A percentile compares a stretch with the other conserved stretches of the same genome.
phyloP scores from a whole-genome alignment of 2,797 vertebrate genomes.

The Cyclopterus lumpus region DNA sequence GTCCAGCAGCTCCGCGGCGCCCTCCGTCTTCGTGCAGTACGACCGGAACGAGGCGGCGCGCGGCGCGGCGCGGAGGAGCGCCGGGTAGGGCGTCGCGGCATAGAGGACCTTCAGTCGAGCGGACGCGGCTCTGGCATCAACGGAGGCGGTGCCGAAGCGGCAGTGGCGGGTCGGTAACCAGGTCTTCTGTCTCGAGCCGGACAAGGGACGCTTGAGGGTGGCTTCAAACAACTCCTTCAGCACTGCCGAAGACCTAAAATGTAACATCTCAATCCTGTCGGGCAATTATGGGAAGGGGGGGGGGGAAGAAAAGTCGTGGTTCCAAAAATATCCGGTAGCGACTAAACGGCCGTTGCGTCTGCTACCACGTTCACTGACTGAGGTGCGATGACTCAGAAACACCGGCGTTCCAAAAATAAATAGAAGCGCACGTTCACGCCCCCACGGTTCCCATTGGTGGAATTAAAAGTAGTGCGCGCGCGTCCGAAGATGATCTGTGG shows the following conservation, averaged over 20 bases:
- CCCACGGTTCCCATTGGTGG: constrained; percentile 55
- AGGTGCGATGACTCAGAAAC: constrained; percentile 60
- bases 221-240: constrained; percentile 86
- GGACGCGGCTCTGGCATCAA: constrained; percentile 41
- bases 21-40: constrained; percentile 80
- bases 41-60: constrained; percentile 45
- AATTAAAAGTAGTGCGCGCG: rapidly evolving
- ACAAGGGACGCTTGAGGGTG: constrained; percentile 76
- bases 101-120: constrained; percentile 53
- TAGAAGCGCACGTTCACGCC: constrained; percentile 41
- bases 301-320: constrained; percentile 35
- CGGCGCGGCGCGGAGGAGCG: constrained; percentile 36
- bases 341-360: rapidly evolving
- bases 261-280: constrained; percentile 88
- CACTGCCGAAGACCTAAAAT: constrained; percentile 85
- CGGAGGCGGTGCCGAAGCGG: constrained; percentile 59
- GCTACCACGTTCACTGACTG: neutral
- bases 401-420: constrained; percentile 53
- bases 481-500: neutral
- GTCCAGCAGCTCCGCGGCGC: constrained; percentile 57
- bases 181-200: constrained; percentile 55
- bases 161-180: constrained; percentile 56
- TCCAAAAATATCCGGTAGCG: constrained; percentile 16
- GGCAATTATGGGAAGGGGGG: constrained; percentile 50
- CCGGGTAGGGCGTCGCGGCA: constrained; percentile 44